Conservation (phyloP, 2,888 invertebrate genomes). For the Pachymerium ferrugineum region DNA sequence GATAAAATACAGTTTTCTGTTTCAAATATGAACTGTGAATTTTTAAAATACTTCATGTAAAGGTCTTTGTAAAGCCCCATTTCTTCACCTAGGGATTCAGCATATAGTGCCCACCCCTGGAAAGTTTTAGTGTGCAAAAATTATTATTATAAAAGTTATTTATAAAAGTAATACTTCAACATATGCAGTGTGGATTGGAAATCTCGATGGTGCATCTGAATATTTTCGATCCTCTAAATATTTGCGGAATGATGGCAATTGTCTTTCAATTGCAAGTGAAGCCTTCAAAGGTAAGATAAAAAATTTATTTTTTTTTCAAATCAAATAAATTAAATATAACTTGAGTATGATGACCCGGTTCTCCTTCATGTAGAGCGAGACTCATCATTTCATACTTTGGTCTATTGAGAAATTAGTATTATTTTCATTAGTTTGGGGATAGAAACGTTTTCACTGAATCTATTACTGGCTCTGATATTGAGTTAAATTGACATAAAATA, state of each 20-base stretch:
- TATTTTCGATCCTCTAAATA: slow-evolving; percentile 44
- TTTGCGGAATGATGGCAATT: slow-evolving; percentile 41
- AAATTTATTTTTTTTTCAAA: neutral
- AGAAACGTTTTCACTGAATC: too few relatives aligned
- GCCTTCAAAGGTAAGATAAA: slow-evolving; percentile 37
- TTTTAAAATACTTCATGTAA: slow-evolving; percentile 33
- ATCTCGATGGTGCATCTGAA: slow-evolving; percentile 42
- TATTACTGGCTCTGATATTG: slow-evolving; percentile 41
- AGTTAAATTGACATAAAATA: slow-evolving; percentile 43
- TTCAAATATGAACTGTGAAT: neutral
- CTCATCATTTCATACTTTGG: slow-evolving; percentile 46
- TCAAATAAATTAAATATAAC: slow-evolving; percentile 35
- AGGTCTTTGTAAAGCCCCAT: slow-evolving; percentile 45
- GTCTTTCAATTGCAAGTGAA: slow-evolving; percentile 37
- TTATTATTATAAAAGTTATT: neutral
- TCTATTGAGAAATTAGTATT: slow-evolving; percentile 35
- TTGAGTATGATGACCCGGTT: slow-evolving; percentile 49
- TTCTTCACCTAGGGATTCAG: slow-evolving; percentile 46
- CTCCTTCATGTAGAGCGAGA: slow-evolving; percentile 46
- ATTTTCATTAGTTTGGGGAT: neutral
- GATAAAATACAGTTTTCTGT: slow-evolving; percentile 40
- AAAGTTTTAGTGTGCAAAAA: neutral
- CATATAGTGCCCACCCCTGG: slow-evolving; percentile 47
- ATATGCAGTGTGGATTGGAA: slow-evolving; percentile 44
- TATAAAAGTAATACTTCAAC: slow-evolving; percentile 37